Percentiles rank a stretch among this genome's conserved stretches.
These are phyloP conservation scores for Kryphioiulus occultus DNA, from an alignment of 2,888 invertebrate species.

Conservation along the genomic window DNA sequence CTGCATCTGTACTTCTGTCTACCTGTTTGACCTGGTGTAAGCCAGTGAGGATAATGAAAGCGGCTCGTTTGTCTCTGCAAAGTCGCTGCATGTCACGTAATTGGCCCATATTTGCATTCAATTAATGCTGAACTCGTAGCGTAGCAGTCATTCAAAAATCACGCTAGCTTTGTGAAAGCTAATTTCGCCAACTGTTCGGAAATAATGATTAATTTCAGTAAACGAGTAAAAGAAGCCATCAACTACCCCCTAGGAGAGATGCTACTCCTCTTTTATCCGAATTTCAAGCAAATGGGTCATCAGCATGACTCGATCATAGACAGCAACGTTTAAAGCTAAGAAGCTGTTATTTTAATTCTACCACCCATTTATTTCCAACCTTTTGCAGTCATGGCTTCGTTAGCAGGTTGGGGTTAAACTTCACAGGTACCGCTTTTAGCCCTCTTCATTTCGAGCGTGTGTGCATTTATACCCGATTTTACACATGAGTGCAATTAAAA, in stretches of 20 bases:
- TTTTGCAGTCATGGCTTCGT: neutral
- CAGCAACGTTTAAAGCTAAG: neutral
- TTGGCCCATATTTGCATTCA: conserved; percentile 23
- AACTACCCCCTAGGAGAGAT: neutral
- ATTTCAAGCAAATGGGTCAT: conserved; percentile 23
- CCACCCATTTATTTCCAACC: neutral
- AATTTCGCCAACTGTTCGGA: conserved; percentile 9
- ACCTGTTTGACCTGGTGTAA: neutral
- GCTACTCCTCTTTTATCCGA: neutral
- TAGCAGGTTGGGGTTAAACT: neutral
- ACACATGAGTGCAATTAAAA: neutral
- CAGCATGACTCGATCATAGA: neutral
- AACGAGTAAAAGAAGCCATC: neutral
- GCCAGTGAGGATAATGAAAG: neutral
- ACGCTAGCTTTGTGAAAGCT: neutral
- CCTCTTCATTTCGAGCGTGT: neutral
- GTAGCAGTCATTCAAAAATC: neutral
- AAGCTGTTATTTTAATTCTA: neutral
- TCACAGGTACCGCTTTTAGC: conserved; percentile 23
- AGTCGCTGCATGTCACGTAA: neutral
- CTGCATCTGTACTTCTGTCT: neutral
- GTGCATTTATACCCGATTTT: neutral
- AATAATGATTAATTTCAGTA: neutral
- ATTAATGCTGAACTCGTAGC: neutral
- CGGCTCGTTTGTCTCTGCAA: neutral